Evolutionary conservation across 2,888 invertebrate species (phyloP).

Genomic region (Lepetodrilus schrolli): DNA sequence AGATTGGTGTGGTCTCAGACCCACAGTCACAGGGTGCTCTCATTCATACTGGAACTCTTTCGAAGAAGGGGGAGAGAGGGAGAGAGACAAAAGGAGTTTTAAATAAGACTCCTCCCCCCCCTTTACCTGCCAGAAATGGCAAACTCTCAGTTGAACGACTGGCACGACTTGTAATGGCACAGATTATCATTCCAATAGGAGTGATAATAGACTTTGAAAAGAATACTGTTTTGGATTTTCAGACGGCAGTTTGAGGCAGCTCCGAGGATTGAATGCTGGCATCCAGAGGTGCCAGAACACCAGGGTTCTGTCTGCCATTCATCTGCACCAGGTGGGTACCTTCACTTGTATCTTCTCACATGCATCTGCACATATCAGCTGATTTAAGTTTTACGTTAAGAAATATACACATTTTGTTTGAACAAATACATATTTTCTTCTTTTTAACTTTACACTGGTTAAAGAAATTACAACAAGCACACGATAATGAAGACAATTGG

Average conservation of each 20-base stretch:
- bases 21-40: constrained; percentile 11
- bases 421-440: no score
- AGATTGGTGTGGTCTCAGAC: background rate
- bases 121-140: background rate
- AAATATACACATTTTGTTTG: no score
- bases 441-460: no score
- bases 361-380: no score
- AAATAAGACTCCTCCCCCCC: background rate
- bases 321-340: background rate
- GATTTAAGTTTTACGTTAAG: no score
- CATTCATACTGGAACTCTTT: constrained; percentile 25
- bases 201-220: background rate
- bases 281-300: background rate
- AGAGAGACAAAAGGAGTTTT: constrained; percentile 6
- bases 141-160: background rate
- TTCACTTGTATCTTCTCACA: background rate
- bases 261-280: constrained; percentile 14
- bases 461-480: no score
- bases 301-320: background rate
- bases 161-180: constrained; percentile 6
- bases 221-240: constrained; percentile 18
- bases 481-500: no score
- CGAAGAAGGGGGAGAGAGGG: constrained; percentile 20
- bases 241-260: constrained; percentile 15
- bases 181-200: background rate